These are phyloP conservation scores for Dexiosoma caninum DNA, from an alignment of 2,888 invertebrate species.

Conservation along the genomic window DNA sequence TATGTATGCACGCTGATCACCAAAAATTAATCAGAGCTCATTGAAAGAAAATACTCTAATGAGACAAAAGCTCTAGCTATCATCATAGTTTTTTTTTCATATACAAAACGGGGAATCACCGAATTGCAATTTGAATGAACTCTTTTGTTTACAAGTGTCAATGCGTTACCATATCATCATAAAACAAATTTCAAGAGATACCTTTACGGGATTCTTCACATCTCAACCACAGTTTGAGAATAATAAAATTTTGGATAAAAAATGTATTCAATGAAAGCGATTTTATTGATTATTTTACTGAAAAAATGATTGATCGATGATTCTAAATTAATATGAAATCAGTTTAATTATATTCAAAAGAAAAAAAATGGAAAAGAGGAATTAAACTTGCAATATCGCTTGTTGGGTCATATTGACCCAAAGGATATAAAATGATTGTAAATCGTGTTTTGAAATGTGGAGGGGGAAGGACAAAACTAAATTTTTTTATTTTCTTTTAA, in stretches of 20 bases:
- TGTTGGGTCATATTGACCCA: neutral
- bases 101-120: constrained; percentile 2
- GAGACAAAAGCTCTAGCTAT: too few relatives aligned
- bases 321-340: neutral
- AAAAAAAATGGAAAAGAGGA: neutral
- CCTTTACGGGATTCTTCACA: too few relatives aligned
- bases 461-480: neutral
- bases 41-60: too few relatives aligned
- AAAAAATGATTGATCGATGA: neutral
- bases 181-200: neutral
- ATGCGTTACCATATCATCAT: constrained; percentile 8
- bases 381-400: constrained; percentile 6
- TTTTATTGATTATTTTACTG: constrained; percentile 6
- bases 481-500: too few relatives aligned
- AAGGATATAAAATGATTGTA: neutral
- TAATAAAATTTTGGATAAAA: constrained; percentile 1
- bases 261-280: neutral
- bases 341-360: neutral
- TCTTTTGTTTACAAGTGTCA: neutral
- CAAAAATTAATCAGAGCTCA: too few relatives aligned
- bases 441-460: neutral
- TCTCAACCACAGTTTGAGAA: neutral
- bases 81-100: neutral
- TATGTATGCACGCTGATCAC: too few relatives aligned
- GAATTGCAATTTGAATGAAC: neutral